phyloP scores from a whole-genome alignment of 1,140 invertebrate genomes.

The Tribolium castaneum region DNA sequence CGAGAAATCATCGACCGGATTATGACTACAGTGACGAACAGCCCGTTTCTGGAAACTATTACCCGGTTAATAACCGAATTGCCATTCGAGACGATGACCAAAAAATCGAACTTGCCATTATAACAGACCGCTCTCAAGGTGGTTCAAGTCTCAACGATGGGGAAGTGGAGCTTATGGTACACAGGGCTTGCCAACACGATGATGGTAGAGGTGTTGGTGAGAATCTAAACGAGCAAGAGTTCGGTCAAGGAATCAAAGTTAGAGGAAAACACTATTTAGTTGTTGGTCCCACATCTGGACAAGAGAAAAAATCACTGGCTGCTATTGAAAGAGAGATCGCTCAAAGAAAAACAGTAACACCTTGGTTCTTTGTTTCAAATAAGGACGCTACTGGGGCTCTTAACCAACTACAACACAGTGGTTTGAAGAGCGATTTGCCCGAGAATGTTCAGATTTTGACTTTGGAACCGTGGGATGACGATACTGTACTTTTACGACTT shows the following conservation, averaged over 20 bases:
- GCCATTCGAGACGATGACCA: slow-evolving; percentile 70
- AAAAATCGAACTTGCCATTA: slow-evolving; percentile 71
- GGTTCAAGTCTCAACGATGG: slow-evolving; percentile 82
- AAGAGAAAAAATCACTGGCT: slow-evolving; percentile 43
- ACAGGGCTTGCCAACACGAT: slow-evolving; percentile 86
- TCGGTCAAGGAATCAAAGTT: slow-evolving; percentile 81
- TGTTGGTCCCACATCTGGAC: slow-evolving; percentile 59
- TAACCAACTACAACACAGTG: slow-evolving; percentile 61
- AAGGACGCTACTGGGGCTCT: neutral
- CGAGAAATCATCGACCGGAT: slow-evolving; percentile 78
- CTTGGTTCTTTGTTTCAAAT: slow-evolving; percentile 45
- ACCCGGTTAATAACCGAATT: slow-evolving; percentile 90
- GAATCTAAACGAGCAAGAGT: slow-evolving; percentile 88
- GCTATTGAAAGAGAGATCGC: slow-evolving; percentile 59
- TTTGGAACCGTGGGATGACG: slow-evolving; percentile 83
- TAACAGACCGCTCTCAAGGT: slow-evolving; percentile 91
- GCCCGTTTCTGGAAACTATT: slow-evolving; percentile 90
- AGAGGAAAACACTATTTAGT: slow-evolving; percentile 80
- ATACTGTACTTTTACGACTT: slow-evolving; percentile 79
- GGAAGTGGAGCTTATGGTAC: slow-evolving; percentile 86
- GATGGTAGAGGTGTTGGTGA: slow-evolving; percentile 95
- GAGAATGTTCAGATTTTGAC: slow-evolving; percentile 86
- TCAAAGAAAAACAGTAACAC: slow-evolving; percentile 57
- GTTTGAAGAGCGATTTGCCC: slow-evolving; percentile 70
- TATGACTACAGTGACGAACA: slow-evolving; percentile 78